Base-by-base conservation (phyloP, 2,888 invertebrate species). In the Unio pictorum region DNA sequence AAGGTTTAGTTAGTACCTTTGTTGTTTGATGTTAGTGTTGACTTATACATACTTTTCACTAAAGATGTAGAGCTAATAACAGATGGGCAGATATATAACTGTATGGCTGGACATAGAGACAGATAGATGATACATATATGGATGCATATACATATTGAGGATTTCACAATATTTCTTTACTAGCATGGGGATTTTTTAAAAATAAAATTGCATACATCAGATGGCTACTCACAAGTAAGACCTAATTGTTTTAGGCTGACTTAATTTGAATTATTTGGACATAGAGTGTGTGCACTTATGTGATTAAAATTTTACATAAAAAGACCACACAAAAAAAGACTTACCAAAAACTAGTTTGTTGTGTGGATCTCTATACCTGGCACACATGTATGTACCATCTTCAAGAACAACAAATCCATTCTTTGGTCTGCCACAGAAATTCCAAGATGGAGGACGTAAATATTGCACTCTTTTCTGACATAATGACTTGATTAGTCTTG, bases 341-440 rank as follows among this genome's bases (percentile, higher is more conserved):
- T 77, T 81, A 89, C 89, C 89, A 73, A 84, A 83, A 8, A 89
- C 83, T 60, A 89, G 81, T 69, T 85, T 86, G 64, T 82, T 78
- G 67, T 88, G 87, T 6, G 89, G 88, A 54, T 84, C 78, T 63
- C 89, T 75, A 74, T 89, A 89, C 23, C 89, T 74, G 8, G 86
- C 89, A 78, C 89, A 89, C 66, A 87, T 75, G 15, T 79, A 71
- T 20, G 80, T 81, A 23, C 85, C 84, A 69, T 87, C 86, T 17
- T 79, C 75, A 58, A 89, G 75, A 23, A 81, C 75, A 4, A 88
- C 75, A 67, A 78, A 87, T 55, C 86, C 86, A 72, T 89, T 89
- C 69, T 86, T 84, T 7, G 86, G 88, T 34, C 89, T 78, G 4
- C 89, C 89, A 79, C 89, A 89, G 20, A 81, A 80, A 72, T 88